These are phyloP conservation scores for Ptychochromis oligacanthus DNA, from an alignment of 2,113 vertebrate species.

Conservation along the genomic window DNA sequence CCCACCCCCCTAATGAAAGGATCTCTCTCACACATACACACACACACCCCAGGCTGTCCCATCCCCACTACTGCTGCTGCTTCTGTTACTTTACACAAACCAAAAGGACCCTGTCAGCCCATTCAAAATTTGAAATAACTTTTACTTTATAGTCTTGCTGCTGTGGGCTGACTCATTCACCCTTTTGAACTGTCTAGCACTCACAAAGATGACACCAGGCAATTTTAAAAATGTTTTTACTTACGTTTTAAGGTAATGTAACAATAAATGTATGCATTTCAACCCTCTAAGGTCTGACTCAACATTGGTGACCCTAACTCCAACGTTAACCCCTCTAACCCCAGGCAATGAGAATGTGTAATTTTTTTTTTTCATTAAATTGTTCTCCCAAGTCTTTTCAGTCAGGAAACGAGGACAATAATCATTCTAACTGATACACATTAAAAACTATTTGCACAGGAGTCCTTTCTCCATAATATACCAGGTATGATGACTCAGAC, in stretches of 20 bases:
- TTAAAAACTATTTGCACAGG: not conserved
- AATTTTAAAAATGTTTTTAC: not conserved
- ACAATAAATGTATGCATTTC: not conserved
- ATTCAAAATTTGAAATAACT: not conserved
- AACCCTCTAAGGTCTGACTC: not conserved
- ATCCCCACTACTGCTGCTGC: not conserved
- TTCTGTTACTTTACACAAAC: not conserved
- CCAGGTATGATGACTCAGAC: not conserved
- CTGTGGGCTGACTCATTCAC: not conserved
- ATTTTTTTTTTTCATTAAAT: not conserved
- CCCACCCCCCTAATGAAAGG: not conserved
- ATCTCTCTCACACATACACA: not conserved
- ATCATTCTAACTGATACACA: not conserved
- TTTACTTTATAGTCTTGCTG: not conserved
- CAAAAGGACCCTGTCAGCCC: not conserved
- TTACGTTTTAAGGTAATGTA: not conserved
- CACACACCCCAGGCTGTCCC: not conserved
- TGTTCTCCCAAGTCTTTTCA: not conserved
- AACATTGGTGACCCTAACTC: not conserved
- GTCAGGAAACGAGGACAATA: not conserved
- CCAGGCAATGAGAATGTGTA: not conserved
- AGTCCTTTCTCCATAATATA: not conserved
- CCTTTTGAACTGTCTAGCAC: not conserved
- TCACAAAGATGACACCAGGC: not conserved
- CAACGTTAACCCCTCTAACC: not conserved